Base-by-base conservation (phyloP, 2,888 invertebrate genomes). In the Agrochola circellaris region DNA sequence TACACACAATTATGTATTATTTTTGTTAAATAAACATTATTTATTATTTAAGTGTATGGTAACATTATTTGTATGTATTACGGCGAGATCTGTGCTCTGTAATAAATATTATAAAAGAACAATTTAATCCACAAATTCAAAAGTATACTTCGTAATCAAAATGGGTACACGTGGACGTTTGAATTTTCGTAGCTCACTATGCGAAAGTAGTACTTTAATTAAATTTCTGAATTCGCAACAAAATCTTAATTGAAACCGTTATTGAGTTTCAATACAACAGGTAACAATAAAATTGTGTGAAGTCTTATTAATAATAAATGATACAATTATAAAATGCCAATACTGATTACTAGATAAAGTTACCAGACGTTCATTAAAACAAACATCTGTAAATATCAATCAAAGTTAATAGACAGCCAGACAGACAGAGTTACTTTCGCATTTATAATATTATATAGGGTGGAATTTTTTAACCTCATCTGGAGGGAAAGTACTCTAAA, bases 191-290 rank as follows among this genome's bases (percentile, higher is more conserved):
- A 26, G 2, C 34, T 38, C 45, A 13, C 20, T 61, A 7, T 26
- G 2, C n/a, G n/a, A n/a, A n/a, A n/a, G n/a, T n/a, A n/a, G n/a
- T 26, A 48, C 0, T 56, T 34, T 45, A 72, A 34, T 34, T 8
- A 65, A 5, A 30, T 30, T 45, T 71, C 13, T 20, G 0, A 38
- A 38, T 48, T 34, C 26, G 48, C 20, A 23, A 48, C 15, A 48
- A 34, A 38, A 68, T 68, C 34, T n/a, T 69, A 68, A 68, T 68
- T 68, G n/a, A 69, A 38, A 69, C 38, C 15, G 20, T 51, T 26
- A 72, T 45, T 45, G 20, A 26, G 26, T 45, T 45, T 45, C 58
- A 20, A 23, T 26, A 30, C 45, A 66, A 66, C 45, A 20, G 20
- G 13, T 20, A 23, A 66, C 8, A 45, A 30, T 48, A 48, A 20